Base-by-base conservation (phyloP, 23 tunicate species). In the Corella eumyota region DNA sequence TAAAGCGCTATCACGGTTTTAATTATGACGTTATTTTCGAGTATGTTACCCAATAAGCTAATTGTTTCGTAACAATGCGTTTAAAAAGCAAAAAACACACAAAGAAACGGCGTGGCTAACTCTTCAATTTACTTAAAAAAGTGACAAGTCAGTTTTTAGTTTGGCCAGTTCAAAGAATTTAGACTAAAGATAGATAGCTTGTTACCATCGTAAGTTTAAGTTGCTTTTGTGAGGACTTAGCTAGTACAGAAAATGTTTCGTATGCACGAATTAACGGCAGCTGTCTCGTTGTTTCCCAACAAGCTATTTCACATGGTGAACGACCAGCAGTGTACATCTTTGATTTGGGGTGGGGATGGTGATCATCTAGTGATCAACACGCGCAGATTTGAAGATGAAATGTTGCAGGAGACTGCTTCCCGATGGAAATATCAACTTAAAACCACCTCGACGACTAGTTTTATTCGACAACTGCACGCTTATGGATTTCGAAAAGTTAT, bases 401-500 rank as follows among this genome's bases (percentile, higher is more conserved):
- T 77, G 25, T 70, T 77, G 30, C 67, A 61, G 32, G 56, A 69
- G 30, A 77, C 85, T 17, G 33, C 61, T 1, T 69, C 67, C 26
- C 50, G 85, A 45, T 77, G 85, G 85, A 68, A 67, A 37, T 77
- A 77, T 56, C 85, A 77, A 59, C 61, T 77, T 9, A 77, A 77
- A 51, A 77, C 85, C 1, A 77, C 85, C 3, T 77, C 85, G 6
- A 77, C 85, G 6, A 77, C 85, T 21, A 77, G 85, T 38, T 77
- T 77, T 30, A 77, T 77, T 20, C 40, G 85, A 60, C 85, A 77
- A 45, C 36, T 77, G 56, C 85, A 77, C 32, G 85, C 85, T 4
- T 77, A 77, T 60, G 85, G 85, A 38, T 77, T 77, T 61, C 69
- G 75, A 49, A 77, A 77, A 68, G 85, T 77, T 44, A 54, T 68